Conservation (phyloP, 2,888 invertebrate species). For the Anaspis maculata region DNA sequence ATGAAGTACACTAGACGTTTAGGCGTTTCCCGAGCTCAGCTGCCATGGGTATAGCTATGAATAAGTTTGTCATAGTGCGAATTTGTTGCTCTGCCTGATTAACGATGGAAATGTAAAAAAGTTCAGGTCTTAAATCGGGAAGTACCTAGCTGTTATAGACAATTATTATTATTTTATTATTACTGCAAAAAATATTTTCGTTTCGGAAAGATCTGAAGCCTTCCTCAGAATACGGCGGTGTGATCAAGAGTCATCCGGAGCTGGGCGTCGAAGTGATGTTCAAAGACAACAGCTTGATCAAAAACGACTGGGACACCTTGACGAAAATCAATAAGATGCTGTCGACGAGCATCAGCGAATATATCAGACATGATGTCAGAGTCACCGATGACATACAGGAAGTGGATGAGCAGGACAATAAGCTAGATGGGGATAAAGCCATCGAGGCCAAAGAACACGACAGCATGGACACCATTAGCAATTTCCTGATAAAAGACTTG, state of each 20-base stretch:
- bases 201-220: slow-evolving; percentile 1
- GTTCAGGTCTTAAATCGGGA: no score
- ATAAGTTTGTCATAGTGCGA: no score
- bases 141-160: no score
- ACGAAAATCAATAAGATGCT: slow-evolving; percentile 8
- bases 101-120: no score
- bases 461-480: slow-evolving; percentile 4
- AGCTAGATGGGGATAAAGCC: neutral
- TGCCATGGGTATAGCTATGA: no score
- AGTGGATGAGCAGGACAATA: no score
- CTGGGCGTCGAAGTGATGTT: slow-evolving; percentile 8
- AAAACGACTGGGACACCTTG: slow-evolving; percentile 5
- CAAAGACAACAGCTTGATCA: slow-evolving; percentile 5
- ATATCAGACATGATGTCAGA: neutral
- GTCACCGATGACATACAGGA: neutral
- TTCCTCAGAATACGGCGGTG: neutral
- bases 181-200: slow-evolving; percentile 2
- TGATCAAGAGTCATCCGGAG: slow-evolving; percentile 7
- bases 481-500: slow-evolving; percentile 5
- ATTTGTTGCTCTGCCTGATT: no score
- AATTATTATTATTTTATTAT: neutral
- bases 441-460: neutral
- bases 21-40: no score
- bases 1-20: no score
- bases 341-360: slow-evolving; percentile 8